phyloP scores from a whole-genome alignment of 2,113 vertebrate genomes.

The Nothoprocta perdicaria region DNA sequence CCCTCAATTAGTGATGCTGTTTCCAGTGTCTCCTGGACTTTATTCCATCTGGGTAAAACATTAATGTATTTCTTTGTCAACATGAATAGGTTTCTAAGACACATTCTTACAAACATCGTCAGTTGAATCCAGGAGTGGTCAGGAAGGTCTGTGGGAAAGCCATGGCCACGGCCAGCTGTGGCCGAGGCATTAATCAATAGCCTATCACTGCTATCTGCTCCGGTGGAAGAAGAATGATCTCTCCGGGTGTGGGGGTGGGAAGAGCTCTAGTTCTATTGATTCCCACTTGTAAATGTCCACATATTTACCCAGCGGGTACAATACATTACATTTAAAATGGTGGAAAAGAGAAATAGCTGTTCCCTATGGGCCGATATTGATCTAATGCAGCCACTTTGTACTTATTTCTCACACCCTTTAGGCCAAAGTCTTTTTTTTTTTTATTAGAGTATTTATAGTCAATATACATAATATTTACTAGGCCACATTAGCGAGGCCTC shows the following conservation, averaged over 20 bases:
- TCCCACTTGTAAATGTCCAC: slow-evolving; percentile 62
- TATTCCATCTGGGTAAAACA: background rate
- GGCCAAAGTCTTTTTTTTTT: slow-evolving; percentile 27
- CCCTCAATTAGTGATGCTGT: background rate
- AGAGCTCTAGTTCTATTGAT: slow-evolving; percentile 39
- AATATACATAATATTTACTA: slow-evolving; percentile 41
- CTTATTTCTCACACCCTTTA: background rate
- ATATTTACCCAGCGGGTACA: slow-evolving; percentile 52
- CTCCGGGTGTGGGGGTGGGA: slow-evolving; percentile 5
- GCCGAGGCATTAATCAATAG: background rate
- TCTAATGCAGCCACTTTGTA: background rate
- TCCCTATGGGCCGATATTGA: slow-evolving; percentile 62
- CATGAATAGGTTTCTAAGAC: background rate
- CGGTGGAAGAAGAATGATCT: slow-evolving; percentile 4
- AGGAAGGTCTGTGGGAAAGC: background rate
- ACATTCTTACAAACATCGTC: background rate
- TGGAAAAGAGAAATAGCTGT: slow-evolving; percentile 53
- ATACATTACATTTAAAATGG: slow-evolving; percentile 61
- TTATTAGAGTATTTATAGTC: slow-evolving; percentile 55
- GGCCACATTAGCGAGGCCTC: slow-evolving; percentile 37
- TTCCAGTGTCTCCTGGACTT: background rate
- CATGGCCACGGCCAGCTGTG: background rate
- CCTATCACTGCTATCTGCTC: background rate
- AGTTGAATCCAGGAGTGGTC: background rate
- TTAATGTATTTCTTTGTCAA: background rate